Conservation (phyloP, 2,113 vertebrate genomes). For the Callocephalon fimbriatum region DNA sequence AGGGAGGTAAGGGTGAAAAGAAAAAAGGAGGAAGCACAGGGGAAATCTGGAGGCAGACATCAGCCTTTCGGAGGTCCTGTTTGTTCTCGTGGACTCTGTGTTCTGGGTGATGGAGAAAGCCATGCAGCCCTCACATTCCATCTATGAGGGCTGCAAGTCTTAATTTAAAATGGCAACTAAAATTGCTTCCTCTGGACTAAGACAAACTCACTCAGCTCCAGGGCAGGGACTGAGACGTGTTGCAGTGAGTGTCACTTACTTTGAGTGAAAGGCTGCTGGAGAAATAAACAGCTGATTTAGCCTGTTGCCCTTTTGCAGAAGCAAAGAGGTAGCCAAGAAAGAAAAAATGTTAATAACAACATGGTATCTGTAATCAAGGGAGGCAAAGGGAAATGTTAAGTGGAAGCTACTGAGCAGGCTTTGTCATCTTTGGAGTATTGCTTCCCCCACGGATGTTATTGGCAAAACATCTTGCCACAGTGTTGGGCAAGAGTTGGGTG, state of each 20-base stretch:
- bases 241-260: not conserved
- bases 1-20: not conserved
- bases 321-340: not conserved
- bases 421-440: not conserved
- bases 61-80: rapidly evolving
- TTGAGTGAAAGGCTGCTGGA: not conserved
- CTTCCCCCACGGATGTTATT: not conserved
- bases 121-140: not conserved
- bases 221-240: not conserved
- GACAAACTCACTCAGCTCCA: not conserved
- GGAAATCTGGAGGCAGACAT: not conserved
- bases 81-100: not conserved
- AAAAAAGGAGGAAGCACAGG: not conserved
- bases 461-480: not conserved
- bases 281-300: not conserved
- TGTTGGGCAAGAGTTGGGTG: not conserved
- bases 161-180: not conserved
- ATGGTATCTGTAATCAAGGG: not conserved
- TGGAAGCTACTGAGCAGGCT: not conserved
- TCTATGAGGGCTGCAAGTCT: not conserved
- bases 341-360: not conserved
- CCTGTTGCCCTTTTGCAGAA: not conserved
- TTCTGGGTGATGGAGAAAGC: not conserved
- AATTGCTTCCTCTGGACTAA: not conserved
- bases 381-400: not conserved